These are phyloP conservation scores for Oplegnathus fasciatus DNA, from an alignment of 2,113 vertebrate genomes.

Conservation along the genomic window DNA sequence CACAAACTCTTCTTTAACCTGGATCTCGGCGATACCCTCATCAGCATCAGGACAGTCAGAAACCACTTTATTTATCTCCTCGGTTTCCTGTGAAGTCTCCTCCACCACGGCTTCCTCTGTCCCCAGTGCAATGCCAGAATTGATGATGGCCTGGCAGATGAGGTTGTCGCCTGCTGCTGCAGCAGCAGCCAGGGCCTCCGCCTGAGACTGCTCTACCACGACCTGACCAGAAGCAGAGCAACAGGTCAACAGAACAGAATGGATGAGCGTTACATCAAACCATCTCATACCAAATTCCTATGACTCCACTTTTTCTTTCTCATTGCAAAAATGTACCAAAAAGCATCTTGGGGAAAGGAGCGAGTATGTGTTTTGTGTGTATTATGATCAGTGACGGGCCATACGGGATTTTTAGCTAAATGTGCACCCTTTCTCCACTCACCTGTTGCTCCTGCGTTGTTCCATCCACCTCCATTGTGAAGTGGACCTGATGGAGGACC, in stretches of 20 bases:
- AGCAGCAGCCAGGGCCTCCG: constrained; percentile 75
- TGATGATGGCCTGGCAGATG: constrained; percentile 95
- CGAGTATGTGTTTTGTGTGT: neutral
- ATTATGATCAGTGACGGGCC: neutral
- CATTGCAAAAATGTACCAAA: neutral
- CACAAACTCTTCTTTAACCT: constrained; percentile 85
- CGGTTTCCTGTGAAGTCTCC: constrained; percentile 67
- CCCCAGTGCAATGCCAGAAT: constrained; percentile 91
- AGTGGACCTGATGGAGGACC: constrained; percentile 91
- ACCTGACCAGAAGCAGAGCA: constrained; percentile 63
- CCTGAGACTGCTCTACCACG: constrained; percentile 78
- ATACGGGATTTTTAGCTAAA: neutral
- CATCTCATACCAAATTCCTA: neutral
- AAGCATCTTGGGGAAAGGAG: neutral
- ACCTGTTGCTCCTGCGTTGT: constrained; percentile 81
- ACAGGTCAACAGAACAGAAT: neutral
- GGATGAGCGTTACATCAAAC: neutral
- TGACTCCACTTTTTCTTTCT: neutral
- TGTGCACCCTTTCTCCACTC: neutral
- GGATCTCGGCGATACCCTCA: constrained; percentile 77
- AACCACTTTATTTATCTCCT: constrained; percentile 75
- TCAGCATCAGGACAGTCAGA: constrained; percentile 71
- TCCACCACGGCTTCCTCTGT: constrained; percentile 81
- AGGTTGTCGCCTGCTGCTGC: constrained; percentile 88
- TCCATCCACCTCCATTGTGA: constrained; percentile 91